Percentiles rank a stretch among this genome's conserved stretches.
Evolutionary conservation across 2,113 vertebrate genomes (phyloP).

Genomic region (Mirza zaza): DNA sequence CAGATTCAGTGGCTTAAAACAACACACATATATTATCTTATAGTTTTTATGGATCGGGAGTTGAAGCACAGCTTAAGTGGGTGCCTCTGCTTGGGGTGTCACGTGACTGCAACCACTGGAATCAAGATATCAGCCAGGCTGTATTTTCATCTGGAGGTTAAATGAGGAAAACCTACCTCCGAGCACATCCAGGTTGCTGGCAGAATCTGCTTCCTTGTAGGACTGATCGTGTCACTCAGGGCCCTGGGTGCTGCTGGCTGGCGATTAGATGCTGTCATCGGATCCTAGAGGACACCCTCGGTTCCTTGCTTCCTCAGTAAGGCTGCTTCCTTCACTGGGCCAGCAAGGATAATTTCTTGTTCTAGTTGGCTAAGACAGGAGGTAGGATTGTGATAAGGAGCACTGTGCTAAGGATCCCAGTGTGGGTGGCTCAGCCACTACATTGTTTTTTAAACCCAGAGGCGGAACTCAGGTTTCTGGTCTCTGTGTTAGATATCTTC

Average conservation of each 20-base stretch:
- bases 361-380: neutral
- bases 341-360: neutral
- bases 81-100: neutral
- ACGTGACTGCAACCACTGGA: too few relatives aligned
- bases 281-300: neutral
- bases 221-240: neutral
- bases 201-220: neutral
- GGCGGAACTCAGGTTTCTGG: neutral
- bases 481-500: neutral
- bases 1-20: neutral
- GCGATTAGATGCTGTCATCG: neutral
- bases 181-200: neutral
- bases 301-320: neutral
- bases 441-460: neutral
- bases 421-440: neutral
- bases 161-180: neutral
- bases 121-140: too few relatives aligned
- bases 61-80: neutral
- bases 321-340: neutral
- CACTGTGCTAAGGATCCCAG: neutral
- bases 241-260: neutral
- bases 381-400: neutral
- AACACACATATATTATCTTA: neutral
- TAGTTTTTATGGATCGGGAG: neutral
- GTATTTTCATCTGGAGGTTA: neutral